These are phyloP conservation scores for Argopecten irradians DNA, from an alignment of 1,140 invertebrate species.

Conservation along the genomic window DNA sequence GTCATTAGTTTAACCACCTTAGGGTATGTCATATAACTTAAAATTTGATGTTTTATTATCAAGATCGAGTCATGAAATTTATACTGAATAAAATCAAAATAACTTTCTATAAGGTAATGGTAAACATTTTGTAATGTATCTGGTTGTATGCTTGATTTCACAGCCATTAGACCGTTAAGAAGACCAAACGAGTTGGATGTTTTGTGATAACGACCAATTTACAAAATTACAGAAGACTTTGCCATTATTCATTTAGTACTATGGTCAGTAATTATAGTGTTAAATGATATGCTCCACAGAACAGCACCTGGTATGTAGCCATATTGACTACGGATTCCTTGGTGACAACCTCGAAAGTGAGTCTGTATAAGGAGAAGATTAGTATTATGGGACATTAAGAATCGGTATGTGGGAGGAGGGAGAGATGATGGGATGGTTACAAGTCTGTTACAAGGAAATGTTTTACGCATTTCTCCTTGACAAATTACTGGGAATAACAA, in stretches of 20 bases:
- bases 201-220: neutral
- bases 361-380: neutral
- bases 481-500: neutral
- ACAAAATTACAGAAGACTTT: neutral
- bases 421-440: neutral
- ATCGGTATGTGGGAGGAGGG: no score
- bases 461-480: neutral
- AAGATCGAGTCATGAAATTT: no score
- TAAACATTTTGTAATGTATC: no score
- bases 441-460: neutral
- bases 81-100: no score
- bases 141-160: no score
- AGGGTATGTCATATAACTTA: no score
- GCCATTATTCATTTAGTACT: constrained; percentile 12
- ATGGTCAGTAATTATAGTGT: neutral
- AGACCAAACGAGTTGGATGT: neutral
- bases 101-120: no score
- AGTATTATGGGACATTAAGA: neutral
- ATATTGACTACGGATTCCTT: neutral
- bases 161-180: no score
- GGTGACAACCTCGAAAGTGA: neutral
- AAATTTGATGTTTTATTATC: no score
- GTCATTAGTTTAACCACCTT: no score
- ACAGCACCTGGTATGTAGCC: neutral
- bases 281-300: neutral